Conservation (phyloP, 2,113 vertebrate genomes). For the Promerops cafer region DNA sequence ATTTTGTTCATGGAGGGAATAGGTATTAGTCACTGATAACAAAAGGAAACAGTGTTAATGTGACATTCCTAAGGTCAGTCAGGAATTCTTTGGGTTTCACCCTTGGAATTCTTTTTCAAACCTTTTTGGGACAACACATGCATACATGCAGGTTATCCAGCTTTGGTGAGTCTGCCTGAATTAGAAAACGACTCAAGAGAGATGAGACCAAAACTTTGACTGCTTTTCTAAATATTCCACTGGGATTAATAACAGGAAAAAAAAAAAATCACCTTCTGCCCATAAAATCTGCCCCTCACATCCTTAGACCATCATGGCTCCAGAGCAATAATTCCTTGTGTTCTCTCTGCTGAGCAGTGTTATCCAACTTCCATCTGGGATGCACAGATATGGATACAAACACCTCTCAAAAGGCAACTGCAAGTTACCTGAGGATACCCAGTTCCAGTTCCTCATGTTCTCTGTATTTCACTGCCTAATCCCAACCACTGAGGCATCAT, state of each 20-base stretch:
- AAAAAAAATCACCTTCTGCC: neutral
- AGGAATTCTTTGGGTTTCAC: neutral
- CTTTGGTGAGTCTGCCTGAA: neutral
- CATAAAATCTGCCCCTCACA: neutral
- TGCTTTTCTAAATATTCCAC: neutral
- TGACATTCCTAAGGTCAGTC: neutral
- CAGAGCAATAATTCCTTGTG: neutral
- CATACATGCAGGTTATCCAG: neutral
- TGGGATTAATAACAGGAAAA: neutral
- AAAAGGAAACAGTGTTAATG: neutral
- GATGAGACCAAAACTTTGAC: neutral
- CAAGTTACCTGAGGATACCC: neutral
- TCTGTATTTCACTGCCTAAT: neutral
- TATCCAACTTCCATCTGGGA: neutral
- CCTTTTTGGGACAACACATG: neutral
- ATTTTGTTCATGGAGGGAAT: neutral
- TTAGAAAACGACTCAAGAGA: neutral
- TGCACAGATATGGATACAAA: neutral
- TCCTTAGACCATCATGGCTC: neutral
- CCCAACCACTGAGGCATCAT: neutral
- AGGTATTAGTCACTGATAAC: neutral
- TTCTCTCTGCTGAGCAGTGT: neutral
- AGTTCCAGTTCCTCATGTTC: neutral
- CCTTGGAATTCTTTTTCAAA: neutral
- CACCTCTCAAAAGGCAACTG: neutral